Conservation (phyloP, 2,113 vertebrate species). For the Ia io region DNA sequence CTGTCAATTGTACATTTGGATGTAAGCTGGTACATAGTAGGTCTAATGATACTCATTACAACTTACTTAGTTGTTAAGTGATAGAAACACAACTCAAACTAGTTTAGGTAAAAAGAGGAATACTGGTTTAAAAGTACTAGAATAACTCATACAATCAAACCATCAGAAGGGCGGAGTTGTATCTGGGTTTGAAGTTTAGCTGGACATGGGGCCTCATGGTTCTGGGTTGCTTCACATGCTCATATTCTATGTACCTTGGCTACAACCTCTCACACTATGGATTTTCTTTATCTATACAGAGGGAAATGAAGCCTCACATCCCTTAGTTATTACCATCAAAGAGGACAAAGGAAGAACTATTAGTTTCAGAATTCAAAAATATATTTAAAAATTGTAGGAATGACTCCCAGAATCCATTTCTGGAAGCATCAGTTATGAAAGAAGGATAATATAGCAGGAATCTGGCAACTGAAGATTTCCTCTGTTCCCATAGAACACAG, state of each 20-base stretch:
- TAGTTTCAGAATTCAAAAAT: neutral
- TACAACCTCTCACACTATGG: neutral
- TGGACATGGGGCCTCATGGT: neutral
- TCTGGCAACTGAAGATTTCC: neutral
- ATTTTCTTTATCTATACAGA: neutral
- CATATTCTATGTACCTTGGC: neutral
- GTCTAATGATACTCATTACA: neutral
- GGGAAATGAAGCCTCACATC: neutral
- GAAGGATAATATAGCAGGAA: neutral
- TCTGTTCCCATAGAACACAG: neutral
- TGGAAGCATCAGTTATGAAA: neutral
- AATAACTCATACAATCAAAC: neutral
- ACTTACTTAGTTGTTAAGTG: neutral
- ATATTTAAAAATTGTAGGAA: neutral
- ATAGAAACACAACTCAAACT: neutral
- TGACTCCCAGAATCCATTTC: neutral
- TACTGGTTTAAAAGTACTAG: neutral
- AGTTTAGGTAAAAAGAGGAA: neutral
- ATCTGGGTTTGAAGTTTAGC: neutral
- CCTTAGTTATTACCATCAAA: neutral
- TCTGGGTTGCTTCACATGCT: neutral
- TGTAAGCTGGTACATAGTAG: neutral
- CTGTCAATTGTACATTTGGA: neutral
- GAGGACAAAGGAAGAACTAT: neutral
- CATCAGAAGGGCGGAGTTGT: rapidly evolving